Conservation (phyloP, 2,113 vertebrate species). For the Phasianus colchicus region DNA sequence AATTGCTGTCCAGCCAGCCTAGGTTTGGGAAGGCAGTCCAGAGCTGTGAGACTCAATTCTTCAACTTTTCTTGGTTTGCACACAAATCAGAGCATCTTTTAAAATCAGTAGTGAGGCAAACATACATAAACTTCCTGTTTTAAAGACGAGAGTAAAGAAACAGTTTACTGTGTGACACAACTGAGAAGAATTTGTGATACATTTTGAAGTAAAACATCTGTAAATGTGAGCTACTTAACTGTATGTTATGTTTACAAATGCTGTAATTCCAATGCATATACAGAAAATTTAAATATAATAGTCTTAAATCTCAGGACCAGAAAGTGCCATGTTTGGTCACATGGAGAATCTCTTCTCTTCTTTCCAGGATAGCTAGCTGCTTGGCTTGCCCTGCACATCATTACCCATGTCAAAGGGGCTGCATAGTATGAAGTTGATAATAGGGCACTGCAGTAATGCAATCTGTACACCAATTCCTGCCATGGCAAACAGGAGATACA, state of each 20-base stretch:
- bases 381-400: neutral
- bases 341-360: neutral
- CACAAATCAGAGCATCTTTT: neutral
- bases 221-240: neutral
- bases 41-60: neutral
- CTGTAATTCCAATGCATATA: rapidly evolving
- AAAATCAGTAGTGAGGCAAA: neutral
- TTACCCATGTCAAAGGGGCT: neutral
- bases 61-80: neutral
- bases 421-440: neutral
- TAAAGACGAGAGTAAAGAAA: neutral
- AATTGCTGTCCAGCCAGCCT: neutral
- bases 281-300: neutral
- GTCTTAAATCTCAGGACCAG: neutral
- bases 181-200: neutral
- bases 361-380: neutral
- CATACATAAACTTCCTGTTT: neutral
- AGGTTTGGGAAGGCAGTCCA: neutral
- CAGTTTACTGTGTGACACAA: neutral
- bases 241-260: neutral
- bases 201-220: neutral
- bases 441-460: neutral
- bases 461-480: neutral
- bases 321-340: neutral
- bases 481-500: neutral